Base-by-base conservation (phyloP, 2,888 invertebrate genomes). In the Agrochola lychnidis region DNA sequence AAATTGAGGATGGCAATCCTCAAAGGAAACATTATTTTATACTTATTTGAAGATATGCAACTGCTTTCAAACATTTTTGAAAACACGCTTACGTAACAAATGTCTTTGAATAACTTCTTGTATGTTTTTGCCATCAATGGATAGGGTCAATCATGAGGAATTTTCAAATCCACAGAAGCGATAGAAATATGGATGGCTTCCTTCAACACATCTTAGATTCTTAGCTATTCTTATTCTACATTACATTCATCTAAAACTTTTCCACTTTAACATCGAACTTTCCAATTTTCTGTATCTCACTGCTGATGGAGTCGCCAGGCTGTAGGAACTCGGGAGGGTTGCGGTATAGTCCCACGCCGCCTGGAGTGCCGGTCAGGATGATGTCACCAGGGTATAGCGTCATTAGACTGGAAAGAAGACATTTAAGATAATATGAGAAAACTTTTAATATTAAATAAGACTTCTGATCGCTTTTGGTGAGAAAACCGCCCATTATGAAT, bases 341-440 rank as follows among this genome's bases (percentile, higher is more conserved):
- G 72, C 98, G 97, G 91, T 98, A 97, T 91, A 97, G 97, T 64
- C 98, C 98, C 19, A 97, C 97, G 0, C 98, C 98, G 0, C 97
- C 96, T 0, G 99, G 99, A 0, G 99, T 99, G n/a, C 99, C 99
- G 1, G 99, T 99, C 73, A 99, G 95, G 81, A 99, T 98, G 0
- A 99, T 97, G 92, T 99, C 99, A 10, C 99, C 99, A 0, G 99
- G 99, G 63, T 98, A 96, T 0, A 99, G 95, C 0, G 98, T 99
- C 91, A 98, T 97, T 70, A 98, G 97, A 77, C 98, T 98, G 94
- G 30, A 96, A 97, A 88, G 62, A 25, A 76, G 59, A 42, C 40
- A 19, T 40, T 10, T 45, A 25, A 10, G 3, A 66, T 53, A 19
- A 45, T 36, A 16, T 30, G 22, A 70, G 25, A n/a, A n/a, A 53